Base-by-base conservation (phyloP, 2,888 invertebrate species). In the Tenthredo amoena region DNA sequence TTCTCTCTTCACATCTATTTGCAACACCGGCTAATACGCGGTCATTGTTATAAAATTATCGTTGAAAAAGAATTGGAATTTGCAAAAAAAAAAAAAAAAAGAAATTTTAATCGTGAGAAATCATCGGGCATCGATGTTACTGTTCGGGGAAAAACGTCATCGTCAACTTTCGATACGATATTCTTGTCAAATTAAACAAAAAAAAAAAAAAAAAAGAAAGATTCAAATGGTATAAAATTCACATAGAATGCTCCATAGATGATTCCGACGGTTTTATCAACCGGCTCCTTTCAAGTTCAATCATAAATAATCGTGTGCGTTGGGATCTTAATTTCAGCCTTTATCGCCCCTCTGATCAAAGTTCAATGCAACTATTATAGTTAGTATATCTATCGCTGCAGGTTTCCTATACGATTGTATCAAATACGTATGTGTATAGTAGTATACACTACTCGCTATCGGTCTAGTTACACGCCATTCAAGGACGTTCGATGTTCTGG, bases 401-500 rank as follows among this genome's bases (percentile, higher is more conserved):
- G 21, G 3, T 26, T 12, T 62, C 1, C 55, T 9, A 62, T 26
- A 26, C 12, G 62, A 26, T 62, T 62, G 26, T 62, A 62, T 62
- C 34, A 0, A 7, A 18, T 37, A 37, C 18, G 9, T 7, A 40
- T 18, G 15, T 76, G 31, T 26, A 7, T 7, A n/a, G 7, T 77
- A 26, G 15, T 71, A 68, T 34, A 47, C 47, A 15, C 15, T 26
- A 34, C 47, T 31, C 55, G 47, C 31, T 74, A 74, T 74, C 72
- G n/a, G 55, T 50, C 47, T 50, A 47, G 77, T 21, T 55, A 34
- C 55, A 26, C 47, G 55, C 47, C 50, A 50, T 77, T 77, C 77
- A 77, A 77, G 77, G 77, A 77, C 77, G 77, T 55, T 77, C 77
- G 18, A 31, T 55, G 55, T 50, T 77, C 55, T 55, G 77, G 77